Conservation (phyloP, 2,797 vertebrate genomes). For the Tenualosa ilisha region DNA sequence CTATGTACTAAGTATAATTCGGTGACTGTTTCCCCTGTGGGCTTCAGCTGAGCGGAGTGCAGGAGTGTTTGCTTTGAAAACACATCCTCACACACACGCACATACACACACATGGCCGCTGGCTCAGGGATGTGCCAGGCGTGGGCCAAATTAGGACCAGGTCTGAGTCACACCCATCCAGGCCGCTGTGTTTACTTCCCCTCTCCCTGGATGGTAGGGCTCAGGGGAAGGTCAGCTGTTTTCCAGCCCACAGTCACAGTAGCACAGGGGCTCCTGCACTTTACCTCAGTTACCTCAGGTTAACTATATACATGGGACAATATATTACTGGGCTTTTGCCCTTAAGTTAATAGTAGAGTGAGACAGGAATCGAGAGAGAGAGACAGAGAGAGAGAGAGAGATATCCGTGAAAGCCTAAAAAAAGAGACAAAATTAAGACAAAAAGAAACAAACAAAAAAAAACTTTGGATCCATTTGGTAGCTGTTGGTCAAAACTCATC, state of each 20-base stretch:
- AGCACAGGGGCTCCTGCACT: background rate
- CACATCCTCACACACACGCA: background rate
- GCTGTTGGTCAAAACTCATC: too few species aligned
- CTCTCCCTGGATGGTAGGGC: background rate
- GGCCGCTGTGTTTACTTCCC: background rate
- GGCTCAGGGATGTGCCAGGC: background rate
- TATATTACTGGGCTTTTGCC: too few species aligned
- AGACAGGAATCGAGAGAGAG: too few species aligned
- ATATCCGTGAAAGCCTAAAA: too few species aligned
- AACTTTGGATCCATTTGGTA: too few species aligned
- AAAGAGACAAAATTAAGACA: too few species aligned
- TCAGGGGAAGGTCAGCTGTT: background rate
- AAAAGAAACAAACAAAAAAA: too few species aligned
- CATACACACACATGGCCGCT: background rate
- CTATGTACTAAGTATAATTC: background rate
- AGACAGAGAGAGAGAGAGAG: too few species aligned
- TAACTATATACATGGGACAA: too few species aligned
- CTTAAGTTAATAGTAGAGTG: background rate
- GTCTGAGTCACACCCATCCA: too few species aligned
- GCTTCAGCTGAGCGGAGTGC: background rate
- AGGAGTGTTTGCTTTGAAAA: constrained; percentile 6
- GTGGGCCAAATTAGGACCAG: too few species aligned
- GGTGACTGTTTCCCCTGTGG: background rate
- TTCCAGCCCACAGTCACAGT: background rate
- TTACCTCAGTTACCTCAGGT: background rate